Conservation (phyloP, 1,140 invertebrate species). For the Drosophila paulistorum region DNA sequence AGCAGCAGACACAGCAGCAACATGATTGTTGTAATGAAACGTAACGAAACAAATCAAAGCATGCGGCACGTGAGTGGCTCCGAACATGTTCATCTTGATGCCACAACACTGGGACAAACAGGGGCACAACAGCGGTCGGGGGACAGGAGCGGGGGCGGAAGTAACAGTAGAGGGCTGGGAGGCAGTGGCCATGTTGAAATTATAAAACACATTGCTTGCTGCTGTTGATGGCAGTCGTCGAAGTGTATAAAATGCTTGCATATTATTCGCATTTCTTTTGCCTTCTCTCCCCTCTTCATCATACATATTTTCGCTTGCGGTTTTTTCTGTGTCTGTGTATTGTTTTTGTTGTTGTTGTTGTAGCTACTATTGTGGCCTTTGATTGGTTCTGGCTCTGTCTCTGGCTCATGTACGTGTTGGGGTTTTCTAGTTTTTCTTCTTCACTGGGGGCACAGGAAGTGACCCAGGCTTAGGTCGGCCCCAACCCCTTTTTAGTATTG, state of each 20-base stretch:
- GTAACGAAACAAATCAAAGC: conserved; percentile 79
- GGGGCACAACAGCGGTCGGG: not conserved
- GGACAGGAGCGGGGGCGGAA: not conserved
- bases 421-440: conserved; percentile 29
- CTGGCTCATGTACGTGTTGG: conserved; percentile 50
- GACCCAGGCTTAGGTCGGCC: conserved; percentile 25
- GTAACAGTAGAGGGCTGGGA: not conserved
- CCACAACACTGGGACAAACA: not conserved
- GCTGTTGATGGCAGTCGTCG: conserved; percentile 34
- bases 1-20: conserved; percentile 23
- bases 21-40: conserved; percentile 78
- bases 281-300: conserved; percentile 8
- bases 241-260: conserved; percentile 72
- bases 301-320: conserved; percentile 7
- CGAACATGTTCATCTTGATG: conserved; percentile 68
- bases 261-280: conserved; percentile 61
- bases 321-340: conserved; percentile 1
- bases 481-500: conserved; percentile 16
- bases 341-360: conserved; percentile 34
- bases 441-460: conserved; percentile 55
- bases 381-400: conserved; percentile 51
- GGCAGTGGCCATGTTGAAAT: conserved; percentile 46
- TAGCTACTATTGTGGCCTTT: conserved; percentile 42
- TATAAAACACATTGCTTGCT: conserved; percentile 56
- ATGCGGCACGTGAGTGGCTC: conserved; percentile 72